phyloP scores from a whole-genome alignment of 1,140 invertebrate genomes.

The Bemisia tabaci region DNA sequence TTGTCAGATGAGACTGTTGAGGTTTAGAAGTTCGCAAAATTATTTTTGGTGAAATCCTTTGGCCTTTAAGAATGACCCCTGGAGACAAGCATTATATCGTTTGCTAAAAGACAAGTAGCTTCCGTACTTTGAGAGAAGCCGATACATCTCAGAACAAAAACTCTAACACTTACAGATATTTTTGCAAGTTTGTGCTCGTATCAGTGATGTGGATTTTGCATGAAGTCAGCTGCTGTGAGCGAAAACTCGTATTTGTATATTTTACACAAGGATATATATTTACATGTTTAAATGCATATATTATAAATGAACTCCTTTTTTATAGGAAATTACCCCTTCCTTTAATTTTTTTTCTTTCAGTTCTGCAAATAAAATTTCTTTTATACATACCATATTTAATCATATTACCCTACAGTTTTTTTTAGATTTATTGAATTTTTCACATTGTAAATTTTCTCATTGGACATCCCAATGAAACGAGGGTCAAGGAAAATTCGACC shows the following conservation, averaged over 20 bases:
- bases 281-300: neutral
- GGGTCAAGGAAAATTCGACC: too few relatives aligned
- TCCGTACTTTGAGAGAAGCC: neutral
- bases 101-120: too few relatives aligned
- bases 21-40: too few relatives aligned
- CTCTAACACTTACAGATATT: neutral
- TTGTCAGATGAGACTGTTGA: too few relatives aligned
- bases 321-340: neutral
- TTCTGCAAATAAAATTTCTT: neutral
- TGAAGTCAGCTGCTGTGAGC: neutral
- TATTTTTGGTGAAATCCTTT: too few relatives aligned
- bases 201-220: too few relatives aligned
- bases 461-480: neutral
- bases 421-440: neutral
- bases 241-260: conserved; percentile 1
- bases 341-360: neutral
- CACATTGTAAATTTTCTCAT: neutral
- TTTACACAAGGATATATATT: conserved; percentile 3
- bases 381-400: neutral
- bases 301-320: neutral
- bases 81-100: too few relatives aligned
- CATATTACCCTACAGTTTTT: neutral
- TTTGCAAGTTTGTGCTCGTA: neutral
- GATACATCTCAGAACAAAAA: neutral
- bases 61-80: too few relatives aligned